These are phyloP conservation scores for Tetragnatha versicolor DNA, from an alignment of 1,140 invertebrate genomes.

Conservation along the genomic window DNA sequence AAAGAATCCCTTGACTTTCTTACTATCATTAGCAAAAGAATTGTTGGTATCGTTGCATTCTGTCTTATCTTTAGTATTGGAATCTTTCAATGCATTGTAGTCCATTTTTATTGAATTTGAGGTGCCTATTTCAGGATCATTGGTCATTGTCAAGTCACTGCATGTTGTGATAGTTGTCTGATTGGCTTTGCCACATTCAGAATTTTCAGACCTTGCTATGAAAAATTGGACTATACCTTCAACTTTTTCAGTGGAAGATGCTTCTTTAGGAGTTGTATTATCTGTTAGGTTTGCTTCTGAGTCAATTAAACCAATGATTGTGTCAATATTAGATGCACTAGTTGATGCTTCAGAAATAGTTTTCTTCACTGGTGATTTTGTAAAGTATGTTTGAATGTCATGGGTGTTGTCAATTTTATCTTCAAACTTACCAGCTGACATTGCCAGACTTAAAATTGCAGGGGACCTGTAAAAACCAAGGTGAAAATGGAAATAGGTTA, in stretches of 20 bases:
- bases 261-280: background rate
- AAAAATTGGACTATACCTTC: too few relatives aligned
- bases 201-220: too few relatives aligned
- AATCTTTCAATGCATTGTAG: background rate
- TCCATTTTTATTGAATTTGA: background rate
- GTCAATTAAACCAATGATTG: constrained; percentile 23
- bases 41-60: background rate
- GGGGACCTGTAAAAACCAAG: constrained; percentile 65
- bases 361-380: constrained; percentile 28
- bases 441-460: constrained; percentile 33
- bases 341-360: background rate
- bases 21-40: constrained; percentile 63
- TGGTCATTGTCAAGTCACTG: background rate
- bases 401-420: constrained; percentile 67
- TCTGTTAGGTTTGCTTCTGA: constrained; percentile 17
- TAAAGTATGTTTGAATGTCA: constrained; percentile 62
- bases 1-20: constrained; percentile 56
- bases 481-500: too few relatives aligned
- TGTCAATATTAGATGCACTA: constrained; percentile 11
- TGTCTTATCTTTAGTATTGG: background rate
- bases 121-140: background rate
- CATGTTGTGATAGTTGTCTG: background rate
- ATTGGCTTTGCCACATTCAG: background rate
- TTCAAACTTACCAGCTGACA: constrained; percentile 80
- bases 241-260: too few relatives aligned